Conservation (phyloP, 2,888 invertebrate species). For the Drosophila histrio region DNA sequence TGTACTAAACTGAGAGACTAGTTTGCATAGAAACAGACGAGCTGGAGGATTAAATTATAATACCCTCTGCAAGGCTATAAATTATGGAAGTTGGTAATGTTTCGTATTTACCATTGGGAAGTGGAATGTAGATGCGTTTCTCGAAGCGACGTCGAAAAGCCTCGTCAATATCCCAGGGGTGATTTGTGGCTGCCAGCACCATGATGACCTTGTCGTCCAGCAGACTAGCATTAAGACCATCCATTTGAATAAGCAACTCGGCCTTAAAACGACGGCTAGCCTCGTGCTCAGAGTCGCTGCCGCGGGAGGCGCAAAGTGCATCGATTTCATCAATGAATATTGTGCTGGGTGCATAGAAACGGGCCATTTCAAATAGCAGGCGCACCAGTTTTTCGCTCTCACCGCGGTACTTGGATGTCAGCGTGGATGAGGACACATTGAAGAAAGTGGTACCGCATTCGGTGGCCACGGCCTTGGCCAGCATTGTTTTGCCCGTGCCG, state of each 20-base stretch:
- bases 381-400: constrained; percentile 95
- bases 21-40: no score
- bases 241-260: constrained; percentile 95
- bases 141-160: constrained; percentile 93
- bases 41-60: no score
- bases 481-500: constrained; percentile 92
- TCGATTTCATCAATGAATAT: constrained; percentile 97
- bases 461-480: constrained; percentile 94
- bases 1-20: not conserved
- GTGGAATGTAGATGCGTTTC: constrained; percentile 94
- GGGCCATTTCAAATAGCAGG: constrained; percentile 94
- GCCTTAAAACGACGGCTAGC: constrained; percentile 94
- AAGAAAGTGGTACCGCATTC: constrained; percentile 95
- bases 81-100: not conserved
- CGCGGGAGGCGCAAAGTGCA: constrained; percentile 92
- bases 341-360: constrained; percentile 94
- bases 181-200: constrained; percentile 96
- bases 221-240: constrained; percentile 89
- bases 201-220: constrained; percentile 90
- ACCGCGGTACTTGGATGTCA: constrained; percentile 95
- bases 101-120: constrained; percentile 88
- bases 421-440: constrained; percentile 93
- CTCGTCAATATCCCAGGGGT: constrained; percentile 96
- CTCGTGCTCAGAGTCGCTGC: constrained; percentile 94
- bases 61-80: no score